Percentiles rank a stretch among this genome's conserved stretches.
phyloP scores from a whole-genome alignment of 30 jellyfish, hydroid and myxozoan species.

The Cassiopea andromeda region DNA sequence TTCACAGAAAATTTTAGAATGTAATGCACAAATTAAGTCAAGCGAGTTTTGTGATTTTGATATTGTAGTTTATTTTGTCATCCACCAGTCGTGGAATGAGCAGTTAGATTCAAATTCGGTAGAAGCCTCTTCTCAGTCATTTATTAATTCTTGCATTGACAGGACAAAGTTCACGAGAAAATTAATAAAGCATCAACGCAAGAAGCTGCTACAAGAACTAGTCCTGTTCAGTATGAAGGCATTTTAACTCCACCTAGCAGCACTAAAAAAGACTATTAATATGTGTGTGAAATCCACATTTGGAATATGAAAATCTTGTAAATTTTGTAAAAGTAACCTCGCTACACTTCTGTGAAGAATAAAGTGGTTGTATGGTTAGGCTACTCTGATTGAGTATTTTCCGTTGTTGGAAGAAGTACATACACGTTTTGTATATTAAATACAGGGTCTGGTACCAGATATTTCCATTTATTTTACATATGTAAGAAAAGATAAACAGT shows the following conservation, averaged over 20 bases:
- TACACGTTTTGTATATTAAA: too few species aligned
- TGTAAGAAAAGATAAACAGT: too few species aligned
- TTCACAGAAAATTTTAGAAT: too few species aligned
- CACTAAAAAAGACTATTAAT: conserved; percentile 81
- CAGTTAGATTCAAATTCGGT: too few species aligned
- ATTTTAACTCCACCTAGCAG: conserved; percentile 95
- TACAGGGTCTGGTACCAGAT: too few species aligned
- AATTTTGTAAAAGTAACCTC: background rate
- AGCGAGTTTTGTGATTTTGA: too few species aligned
- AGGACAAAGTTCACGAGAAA: conserved; percentile 86
- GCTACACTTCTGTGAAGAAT: background rate
- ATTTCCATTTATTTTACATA: too few species aligned
- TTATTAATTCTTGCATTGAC: background rate
- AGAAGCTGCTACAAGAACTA: conserved; percentile 64
- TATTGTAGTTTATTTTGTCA: too few species aligned
- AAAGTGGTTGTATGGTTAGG: too few species aligned
- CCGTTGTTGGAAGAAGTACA: too few species aligned
- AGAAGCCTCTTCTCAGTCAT: background rate
- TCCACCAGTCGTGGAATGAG: too few species aligned
- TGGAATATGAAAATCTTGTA: background rate
- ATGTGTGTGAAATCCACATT: conserved; percentile 14
- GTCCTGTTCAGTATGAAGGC: conserved; percentile 92
- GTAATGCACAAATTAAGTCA: too few species aligned
- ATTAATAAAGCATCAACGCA: conserved; percentile 69
- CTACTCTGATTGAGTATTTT: background rate